Percentiles rank a stretch among this genome's conserved stretches.
These are phyloP conservation scores for cattle (Bos taurus) DNA, from an alignment of 2,113 vertebrate species.

Conservation along the genomic window ARS-UCD2.0 NC_037328.1:70007001-70007500, in stretches of 20 bases:
- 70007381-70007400: neutral
- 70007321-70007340: neutral
- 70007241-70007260: neutral
- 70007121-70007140: neutral
- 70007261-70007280: neutral
- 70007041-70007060: neutral
- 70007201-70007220: neutral
- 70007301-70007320: neutral
- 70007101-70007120: constrained; percentile 4
- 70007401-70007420: neutral
- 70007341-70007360: neutral
- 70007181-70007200: neutral
- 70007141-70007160: neutral
- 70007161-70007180: neutral
- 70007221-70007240: neutral
- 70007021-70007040: neutral
- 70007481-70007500: neutral
- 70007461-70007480: neutral
- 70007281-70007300: neutral
- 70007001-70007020: neutral
- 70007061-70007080: neutral
- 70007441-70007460: neutral
- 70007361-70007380: neutral
- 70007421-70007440: neutral
- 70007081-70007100: neutral